Percentiles rank a stretch among this genome's conserved stretches.
phyloP scores from a whole-genome alignment of 2,113 vertebrate species.

The Nyctibius bracteatus region DNA sequence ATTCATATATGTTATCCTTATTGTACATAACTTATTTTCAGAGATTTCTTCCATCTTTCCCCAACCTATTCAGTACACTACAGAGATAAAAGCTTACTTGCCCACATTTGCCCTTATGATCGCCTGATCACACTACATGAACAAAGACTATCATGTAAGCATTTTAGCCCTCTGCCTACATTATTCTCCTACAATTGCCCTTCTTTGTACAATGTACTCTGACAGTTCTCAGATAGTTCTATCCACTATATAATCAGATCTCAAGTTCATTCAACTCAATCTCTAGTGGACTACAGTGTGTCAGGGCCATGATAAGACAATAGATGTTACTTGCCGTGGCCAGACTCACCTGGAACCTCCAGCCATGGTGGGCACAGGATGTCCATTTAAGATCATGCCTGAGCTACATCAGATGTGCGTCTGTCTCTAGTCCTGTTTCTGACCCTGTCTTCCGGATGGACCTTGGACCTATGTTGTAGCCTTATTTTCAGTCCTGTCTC shows the following conservation, averaged over 20 bases:
- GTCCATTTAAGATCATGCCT: background rate
- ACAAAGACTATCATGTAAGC: background rate
- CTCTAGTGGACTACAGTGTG: background rate
- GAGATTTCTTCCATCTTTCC: background rate
- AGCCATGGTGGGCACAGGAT: background rate
- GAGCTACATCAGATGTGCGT: accelerated
- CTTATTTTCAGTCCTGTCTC: background rate
- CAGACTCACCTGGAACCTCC: background rate
- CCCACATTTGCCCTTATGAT: background rate
- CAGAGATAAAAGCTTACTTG: background rate
- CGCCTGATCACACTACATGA: background rate
- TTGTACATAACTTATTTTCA: background rate
- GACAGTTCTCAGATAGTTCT: background rate
- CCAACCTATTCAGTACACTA: background rate
- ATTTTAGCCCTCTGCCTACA: background rate
- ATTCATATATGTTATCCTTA: background rate
- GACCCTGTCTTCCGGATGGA: background rate
- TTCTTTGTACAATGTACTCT: background rate
- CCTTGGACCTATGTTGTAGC: background rate
- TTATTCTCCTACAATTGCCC: background rate
- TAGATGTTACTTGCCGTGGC: background rate
- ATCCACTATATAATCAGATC: background rate
- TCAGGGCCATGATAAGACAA: background rate
- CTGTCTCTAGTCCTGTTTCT: background rate
- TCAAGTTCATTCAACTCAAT: background rate